phyloP scores from a whole-genome alignment of 2,113 vertebrate genomes.

The Turdus rufiventris region DNA sequence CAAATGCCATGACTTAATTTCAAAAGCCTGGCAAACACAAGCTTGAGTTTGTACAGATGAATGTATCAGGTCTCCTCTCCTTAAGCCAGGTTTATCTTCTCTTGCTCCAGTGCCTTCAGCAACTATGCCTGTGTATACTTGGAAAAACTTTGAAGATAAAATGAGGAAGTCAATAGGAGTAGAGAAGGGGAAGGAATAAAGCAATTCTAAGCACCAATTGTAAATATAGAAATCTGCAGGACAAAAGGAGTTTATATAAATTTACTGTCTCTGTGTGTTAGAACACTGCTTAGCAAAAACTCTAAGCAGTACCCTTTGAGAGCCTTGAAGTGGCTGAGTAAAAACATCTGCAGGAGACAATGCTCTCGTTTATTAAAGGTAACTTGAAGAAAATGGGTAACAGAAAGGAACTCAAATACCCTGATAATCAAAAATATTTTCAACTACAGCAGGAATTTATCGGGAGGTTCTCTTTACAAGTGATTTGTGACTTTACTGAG shows the following conservation, averaged over 20 bases:
- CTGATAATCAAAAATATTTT: neutral
- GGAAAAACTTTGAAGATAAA: neutral
- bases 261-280: neutral
- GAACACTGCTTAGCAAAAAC: neutral
- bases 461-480: neutral
- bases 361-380: neutral
- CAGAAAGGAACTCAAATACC: neutral
- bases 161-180: neutral
- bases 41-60: neutral
- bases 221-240: neutral
- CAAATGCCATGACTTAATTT: neutral
- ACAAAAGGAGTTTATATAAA: neutral
- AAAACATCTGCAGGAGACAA: neutral
- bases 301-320: neutral
- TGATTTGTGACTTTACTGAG: neutral
- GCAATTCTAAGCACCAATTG: neutral
- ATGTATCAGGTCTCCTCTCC: neutral
- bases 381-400: neutral
- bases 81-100: neutral
- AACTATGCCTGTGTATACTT: neutral
- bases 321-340: neutral
- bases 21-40: neutral
- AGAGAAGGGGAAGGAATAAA: neutral
- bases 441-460: neutral
- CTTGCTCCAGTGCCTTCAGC: neutral